These are phyloP conservation scores for Netelia virgata DNA, from an alignment of 2,888 invertebrate genomes.

Conservation along the genomic window DNA sequence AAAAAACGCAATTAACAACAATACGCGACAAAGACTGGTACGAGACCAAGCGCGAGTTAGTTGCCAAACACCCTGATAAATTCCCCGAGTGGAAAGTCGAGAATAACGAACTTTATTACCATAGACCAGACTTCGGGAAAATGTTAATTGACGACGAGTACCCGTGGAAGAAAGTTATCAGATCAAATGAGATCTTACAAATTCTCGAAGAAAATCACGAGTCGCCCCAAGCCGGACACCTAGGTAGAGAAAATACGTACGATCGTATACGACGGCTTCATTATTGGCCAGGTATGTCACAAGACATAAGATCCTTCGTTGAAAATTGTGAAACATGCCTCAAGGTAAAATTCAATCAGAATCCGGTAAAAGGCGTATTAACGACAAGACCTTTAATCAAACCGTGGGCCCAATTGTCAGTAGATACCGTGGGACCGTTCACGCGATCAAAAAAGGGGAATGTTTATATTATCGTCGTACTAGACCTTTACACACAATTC, in stretches of 20 bases:
- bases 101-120: constrained; percentile 25
- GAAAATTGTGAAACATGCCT: not conserved
- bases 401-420: not conserved
- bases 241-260: constrained; percentile 31
- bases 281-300: not conserved
- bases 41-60: constrained; percentile 38
- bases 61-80: constrained; percentile 3
- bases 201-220: constrained; percentile 29
- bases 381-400: not conserved
- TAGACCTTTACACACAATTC: not conserved
- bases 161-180: constrained; percentile 50
- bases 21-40: constrained; percentile 51
- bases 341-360: not conserved
- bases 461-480: not conserved
- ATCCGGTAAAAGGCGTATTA: not conserved
- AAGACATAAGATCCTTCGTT: not conserved
- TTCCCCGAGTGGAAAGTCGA: constrained; percentile 50
- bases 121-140: constrained; percentile 6
- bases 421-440: not conserved
- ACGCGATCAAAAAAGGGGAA: not conserved
- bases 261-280: not conserved
- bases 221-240: constrained; percentile 5
- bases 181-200: not conserved
- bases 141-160: constrained; percentile 39
- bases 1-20: constrained; percentile 12